Evolutionary conservation across 2,113 vertebrate species (phyloP).

Genomic region (Macrotis lagotis): DNA sequence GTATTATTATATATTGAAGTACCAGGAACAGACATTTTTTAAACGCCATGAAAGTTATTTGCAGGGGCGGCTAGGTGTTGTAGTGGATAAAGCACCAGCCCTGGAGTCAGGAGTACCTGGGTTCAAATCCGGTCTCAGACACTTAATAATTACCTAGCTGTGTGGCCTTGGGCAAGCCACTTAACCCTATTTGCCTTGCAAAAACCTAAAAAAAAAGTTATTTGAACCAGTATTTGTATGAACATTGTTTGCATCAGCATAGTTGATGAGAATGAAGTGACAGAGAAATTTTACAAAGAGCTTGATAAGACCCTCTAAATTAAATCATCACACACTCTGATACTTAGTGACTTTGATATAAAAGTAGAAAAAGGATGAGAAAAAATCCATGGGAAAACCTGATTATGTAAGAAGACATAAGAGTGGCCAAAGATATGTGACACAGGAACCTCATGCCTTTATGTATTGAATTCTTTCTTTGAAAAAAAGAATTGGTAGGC

Average conservation of each 20-base stretch:
- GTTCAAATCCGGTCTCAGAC: too few relatives aligned
- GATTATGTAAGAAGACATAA: neutral
- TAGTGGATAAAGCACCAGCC: too few relatives aligned
- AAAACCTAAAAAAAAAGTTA: too few relatives aligned
- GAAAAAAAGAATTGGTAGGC: neutral
- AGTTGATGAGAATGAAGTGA: neutral
- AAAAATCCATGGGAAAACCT: neutral
- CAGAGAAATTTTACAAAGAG: neutral
- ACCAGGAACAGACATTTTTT: neutral
- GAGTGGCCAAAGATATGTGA: neutral
- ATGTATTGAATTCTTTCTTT: neutral
- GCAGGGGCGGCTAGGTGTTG: too few relatives aligned
- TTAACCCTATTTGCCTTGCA: too few relatives aligned
- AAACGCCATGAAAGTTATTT: neutral
- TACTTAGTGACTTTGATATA: neutral
- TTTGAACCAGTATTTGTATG: too few relatives aligned
- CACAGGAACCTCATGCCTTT: neutral
- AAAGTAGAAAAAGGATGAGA: neutral
- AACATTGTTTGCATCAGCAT: neutral
- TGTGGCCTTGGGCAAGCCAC: too few relatives aligned
- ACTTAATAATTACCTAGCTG: too few relatives aligned
- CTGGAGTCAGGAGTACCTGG: too few relatives aligned
- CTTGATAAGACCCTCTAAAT: neutral
- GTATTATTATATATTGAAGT: neutral
- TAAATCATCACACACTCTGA: neutral